Evolutionary conservation across 2,888 invertebrate genomes (phyloP), one percentile per base, ranked within the genome.

Genomic region (Sphaerophoria rueppellii): DNA sequence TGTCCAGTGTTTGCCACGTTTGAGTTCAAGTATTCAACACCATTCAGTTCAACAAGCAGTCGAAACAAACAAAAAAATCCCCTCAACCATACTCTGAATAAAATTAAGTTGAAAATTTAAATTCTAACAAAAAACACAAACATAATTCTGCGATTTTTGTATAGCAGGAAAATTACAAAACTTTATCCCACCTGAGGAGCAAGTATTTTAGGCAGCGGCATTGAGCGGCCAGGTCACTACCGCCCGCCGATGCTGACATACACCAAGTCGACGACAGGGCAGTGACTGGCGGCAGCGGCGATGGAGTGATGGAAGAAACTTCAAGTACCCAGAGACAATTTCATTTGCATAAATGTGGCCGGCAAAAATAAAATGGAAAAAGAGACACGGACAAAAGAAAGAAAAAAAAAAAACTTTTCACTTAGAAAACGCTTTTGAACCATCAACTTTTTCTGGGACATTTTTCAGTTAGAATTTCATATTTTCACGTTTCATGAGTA

Each of bases 331-430:
- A 75, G 75, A 83, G 79, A 83, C 79, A 83, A 83, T 83, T 83
- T 83, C 79, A 83, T 83, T 83, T 83, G 75, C 82, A 83, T 83
- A 83, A 83, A 79, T 60, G 82, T 48, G 79, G 74, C 58, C 40
- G 40, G 43, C 43, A 50, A 50, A 50, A 50, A 50, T 63, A 65
- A 70, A 75, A 48, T 57, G 6, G 14, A 63, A 61, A 43, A 7
- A 14, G 16, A 61, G 34, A 79, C 77, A 79, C 79, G 24, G 24
- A 24, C 24, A 24, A 24, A 70, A 65, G 65, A 75, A 48, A 63
- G 5, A 35, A 63, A 61, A 43, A 7, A 14, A 32, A 61, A 48
- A 79, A 82, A 79, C 79, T 79, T 79, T 79, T 83, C 75, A 83
- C 82, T 74, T 71, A 67, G 60, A 52, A 79, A 79, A 69, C 65